A percentile compares a stretch with the other conserved stretches of the same genome.
Evolutionary conservation across 2,888 invertebrate genomes (phyloP).

Genomic region (Tinea semifulvella): DNA sequence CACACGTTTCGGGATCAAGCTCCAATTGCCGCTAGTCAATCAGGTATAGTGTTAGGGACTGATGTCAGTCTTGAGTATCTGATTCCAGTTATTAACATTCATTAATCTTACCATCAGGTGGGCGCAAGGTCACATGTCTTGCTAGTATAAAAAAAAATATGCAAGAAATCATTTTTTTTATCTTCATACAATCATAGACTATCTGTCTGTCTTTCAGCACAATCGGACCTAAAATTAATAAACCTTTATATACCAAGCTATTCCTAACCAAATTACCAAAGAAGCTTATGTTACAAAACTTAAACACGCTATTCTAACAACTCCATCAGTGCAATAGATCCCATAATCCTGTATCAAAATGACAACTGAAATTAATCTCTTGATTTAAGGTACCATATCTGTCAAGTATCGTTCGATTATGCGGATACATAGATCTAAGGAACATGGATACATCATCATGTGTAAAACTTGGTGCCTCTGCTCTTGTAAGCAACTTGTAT

Average conservation of each 20-base stretch:
- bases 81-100: too few species aligned
- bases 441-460: too few species aligned
- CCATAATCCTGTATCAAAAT: constrained; percentile 1
- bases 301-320: neutral
- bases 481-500: too few species aligned
- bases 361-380: constrained; percentile 44
- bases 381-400: constrained; percentile 55
- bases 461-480: too few species aligned
- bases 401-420: constrained; percentile 48
- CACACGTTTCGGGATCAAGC: too few species aligned
- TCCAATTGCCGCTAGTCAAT: too few species aligned
- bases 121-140: too few species aligned
- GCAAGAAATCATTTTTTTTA: neutral
- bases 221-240: constrained; percentile 33
- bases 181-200: constrained; percentile 28
- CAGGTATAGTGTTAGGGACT: too few species aligned
- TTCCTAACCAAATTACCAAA: constrained; percentile 28
- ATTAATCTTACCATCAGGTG: too few species aligned
- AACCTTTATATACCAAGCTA: constrained; percentile 40
- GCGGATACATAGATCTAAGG: too few species aligned
- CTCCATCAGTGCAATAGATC: neutral
- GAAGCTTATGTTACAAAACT: constrained; percentile 23
- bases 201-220: constrained; percentile 26
- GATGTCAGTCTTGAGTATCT: too few species aligned
- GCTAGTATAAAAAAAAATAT: too few species aligned